A percentile compares a stretch with the other conserved stretches of the same genome.
Evolutionary conservation across 1,140 invertebrate species (phyloP).

Genomic region (Anastrepha obliqua): DNA sequence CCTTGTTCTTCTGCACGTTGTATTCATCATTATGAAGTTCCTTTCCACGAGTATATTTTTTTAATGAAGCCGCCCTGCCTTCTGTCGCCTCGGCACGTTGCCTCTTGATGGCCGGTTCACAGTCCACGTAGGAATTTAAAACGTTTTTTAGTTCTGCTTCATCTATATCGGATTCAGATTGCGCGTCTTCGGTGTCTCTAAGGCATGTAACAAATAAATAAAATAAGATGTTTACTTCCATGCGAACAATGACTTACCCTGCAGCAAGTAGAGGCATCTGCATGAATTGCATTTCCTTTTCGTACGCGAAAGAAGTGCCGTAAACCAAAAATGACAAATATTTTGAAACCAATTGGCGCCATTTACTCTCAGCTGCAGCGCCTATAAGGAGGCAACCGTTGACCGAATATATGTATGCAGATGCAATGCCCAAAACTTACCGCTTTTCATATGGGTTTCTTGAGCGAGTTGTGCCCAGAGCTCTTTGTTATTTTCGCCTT

Average conservation of each 20-base stretch:
- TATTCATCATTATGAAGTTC: background rate
- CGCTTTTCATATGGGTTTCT: background rate
- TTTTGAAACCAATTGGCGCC: slow-evolving; percentile 21
- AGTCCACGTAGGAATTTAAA: slow-evolving; percentile 3
- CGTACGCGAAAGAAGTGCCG: background rate
- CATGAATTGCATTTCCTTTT: slow-evolving; percentile 52
- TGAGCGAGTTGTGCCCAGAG: background rate
- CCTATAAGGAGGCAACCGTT: background rate
- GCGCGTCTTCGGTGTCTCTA: background rate
- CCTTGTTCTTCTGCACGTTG: background rate
- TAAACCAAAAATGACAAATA: slow-evolving; percentile 23
- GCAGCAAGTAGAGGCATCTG: background rate
- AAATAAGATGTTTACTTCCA: background rate
- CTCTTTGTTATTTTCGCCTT: background rate
- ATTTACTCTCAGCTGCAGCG: background rate
- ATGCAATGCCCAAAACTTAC: background rate
- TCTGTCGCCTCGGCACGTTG: background rate
- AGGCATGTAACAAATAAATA: background rate
- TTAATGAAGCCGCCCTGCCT: background rate
- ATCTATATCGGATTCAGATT: slow-evolving; percentile 45
- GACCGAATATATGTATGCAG: too few relatives aligned
- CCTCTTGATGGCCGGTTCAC: background rate
- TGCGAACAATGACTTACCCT: background rate
- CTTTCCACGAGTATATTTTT: background rate
- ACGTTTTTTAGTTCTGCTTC: background rate